Percentiles rank a stretch among this genome's conserved stretches.
Evolutionary conservation across 2,797 vertebrate genomes (phyloP).

Genomic region (Jordanella pulchra): DNA sequence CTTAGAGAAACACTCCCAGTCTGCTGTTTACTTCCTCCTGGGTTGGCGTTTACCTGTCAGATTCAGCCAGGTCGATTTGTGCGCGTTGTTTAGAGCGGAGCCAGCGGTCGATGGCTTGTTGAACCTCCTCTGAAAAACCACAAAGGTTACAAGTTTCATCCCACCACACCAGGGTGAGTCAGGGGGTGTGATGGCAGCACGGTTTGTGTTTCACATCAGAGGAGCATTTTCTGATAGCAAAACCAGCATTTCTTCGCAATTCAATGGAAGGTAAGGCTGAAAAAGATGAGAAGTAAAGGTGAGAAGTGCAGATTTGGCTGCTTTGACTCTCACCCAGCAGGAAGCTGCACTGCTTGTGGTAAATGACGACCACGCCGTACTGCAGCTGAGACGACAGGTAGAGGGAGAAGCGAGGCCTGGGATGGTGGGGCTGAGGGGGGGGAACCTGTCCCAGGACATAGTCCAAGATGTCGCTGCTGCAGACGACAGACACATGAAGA

Average conservation of each 20-base stretch:
- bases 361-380: constrained; percentile 85
- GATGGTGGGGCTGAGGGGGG: constrained; percentile 64
- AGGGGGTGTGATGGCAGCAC: constrained; percentile 14
- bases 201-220: constrained; percentile 19
- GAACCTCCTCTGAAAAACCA: constrained; percentile 80
- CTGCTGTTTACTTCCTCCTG: not conserved
- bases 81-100: constrained; percentile 68
- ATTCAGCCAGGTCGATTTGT: constrained; percentile 80
- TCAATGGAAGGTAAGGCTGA: not conserved
- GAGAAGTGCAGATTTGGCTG: too few relatives aligned
- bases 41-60: constrained; percentile 75
- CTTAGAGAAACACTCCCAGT: not conserved
- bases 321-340: constrained; percentile 77
- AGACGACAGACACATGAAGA: not conserved
- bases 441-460: constrained; percentile 82
- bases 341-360: constrained; percentile 83
- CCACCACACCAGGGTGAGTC: constrained; percentile 22
- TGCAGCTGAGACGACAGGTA: constrained; percentile 89
- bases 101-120: constrained; percentile 81
- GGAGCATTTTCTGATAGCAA: constrained; percentile 9
- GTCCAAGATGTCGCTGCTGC: constrained; percentile 82
- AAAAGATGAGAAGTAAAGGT: not conserved
- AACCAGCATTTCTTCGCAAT: not conserved
- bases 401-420: constrained; percentile 83
- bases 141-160: constrained; percentile 27